Evolutionary conservation across 2,797 vertebrate species (phyloP), one percentile per base, ranked within the genome.

Genomic region (Acanthornis magna): DNA sequence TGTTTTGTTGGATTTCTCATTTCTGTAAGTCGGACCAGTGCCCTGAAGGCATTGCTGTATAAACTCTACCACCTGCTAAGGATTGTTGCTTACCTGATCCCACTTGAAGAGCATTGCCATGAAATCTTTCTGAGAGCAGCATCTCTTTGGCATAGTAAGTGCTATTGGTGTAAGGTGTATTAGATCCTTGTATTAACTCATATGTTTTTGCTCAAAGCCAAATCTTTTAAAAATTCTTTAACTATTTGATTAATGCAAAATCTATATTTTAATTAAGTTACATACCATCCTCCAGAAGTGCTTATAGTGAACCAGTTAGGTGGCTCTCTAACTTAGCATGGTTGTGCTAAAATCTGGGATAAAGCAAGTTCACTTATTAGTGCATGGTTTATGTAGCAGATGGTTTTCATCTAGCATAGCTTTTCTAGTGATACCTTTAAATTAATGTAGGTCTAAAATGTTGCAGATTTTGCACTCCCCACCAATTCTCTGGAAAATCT

Each of bases 401-500:
- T 91, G 89, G 38, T 89, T 96, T 96, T 85, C 58, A 93, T 89
- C 86, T 83, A n/a, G 57, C 0, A 0, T 43, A 76, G 72, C 67
- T 87, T 87, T 90, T 76, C 54, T 85, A 66, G 50, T 58, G 83
- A 81, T 91, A 88, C 75, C 54, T 94, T 79, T 76, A 81, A 91
- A 88, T 85, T 68, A 84, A 50, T 32, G 15, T 51, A 76, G n/a
- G 61, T 66, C 54, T 84, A 75, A 93, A 86, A 71, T 85, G 36
- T 21, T 85, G 61, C 66, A 62, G 77, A 76, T 74, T 91, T 83
- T 89, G 55, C 40, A 60, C 50, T 53, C 55, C 34, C 38, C 54
- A 71, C 43, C 55, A 67, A 14, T 85, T 93, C 54, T 30, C 63
- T 83, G 71, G 61, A 81, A 94, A 91, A 89, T 58, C 23, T 68